phyloP scores from a whole-genome alignment of 2,888 invertebrate genomes.

The Pyrrhia umbra region DNA sequence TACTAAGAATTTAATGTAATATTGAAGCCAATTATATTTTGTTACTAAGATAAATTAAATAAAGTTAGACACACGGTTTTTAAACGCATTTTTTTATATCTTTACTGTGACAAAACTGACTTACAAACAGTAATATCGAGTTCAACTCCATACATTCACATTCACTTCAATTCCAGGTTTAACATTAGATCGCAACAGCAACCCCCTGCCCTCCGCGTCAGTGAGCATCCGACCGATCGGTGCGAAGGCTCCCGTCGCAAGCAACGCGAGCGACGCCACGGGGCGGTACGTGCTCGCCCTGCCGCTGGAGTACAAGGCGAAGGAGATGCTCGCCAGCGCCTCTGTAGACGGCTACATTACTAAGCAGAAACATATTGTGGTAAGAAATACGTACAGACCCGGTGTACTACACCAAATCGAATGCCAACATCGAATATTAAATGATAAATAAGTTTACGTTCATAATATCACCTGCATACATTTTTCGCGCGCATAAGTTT shows the following conservation, averaged over 20 bases:
- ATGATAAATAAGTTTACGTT: no score
- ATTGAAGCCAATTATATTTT: no score
- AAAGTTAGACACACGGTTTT: no score
- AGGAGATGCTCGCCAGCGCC: conserved; percentile 88
- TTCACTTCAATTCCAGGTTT: conserved; percentile 82
- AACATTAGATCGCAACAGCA: conserved; percentile 90
- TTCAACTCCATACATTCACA: not conserved
- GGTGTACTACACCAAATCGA: no score
- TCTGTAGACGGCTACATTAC: conserved; percentile 91
- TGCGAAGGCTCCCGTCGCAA: conserved; percentile 71
- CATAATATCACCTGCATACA: no score
- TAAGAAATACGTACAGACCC: conserved; percentile 54
- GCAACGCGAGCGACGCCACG: conserved; percentile 75
- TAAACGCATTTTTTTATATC: no score
- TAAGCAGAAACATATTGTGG: conserved; percentile 86
- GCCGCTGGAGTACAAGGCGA: conserved; percentile 80
- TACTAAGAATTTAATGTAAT: no score
- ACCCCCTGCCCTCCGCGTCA: conserved; percentile 88
- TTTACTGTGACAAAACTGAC: no score
- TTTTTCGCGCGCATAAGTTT: no score
- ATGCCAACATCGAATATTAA: no score
- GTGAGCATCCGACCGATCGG: conserved; percentile 84
- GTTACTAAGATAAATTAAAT: no score
- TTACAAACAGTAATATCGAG: no score
- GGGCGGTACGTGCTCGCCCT: conserved; percentile 88